Evolutionary conservation across 2,888 invertebrate genomes (phyloP).

Genomic region (Meta bourneti): DNA sequence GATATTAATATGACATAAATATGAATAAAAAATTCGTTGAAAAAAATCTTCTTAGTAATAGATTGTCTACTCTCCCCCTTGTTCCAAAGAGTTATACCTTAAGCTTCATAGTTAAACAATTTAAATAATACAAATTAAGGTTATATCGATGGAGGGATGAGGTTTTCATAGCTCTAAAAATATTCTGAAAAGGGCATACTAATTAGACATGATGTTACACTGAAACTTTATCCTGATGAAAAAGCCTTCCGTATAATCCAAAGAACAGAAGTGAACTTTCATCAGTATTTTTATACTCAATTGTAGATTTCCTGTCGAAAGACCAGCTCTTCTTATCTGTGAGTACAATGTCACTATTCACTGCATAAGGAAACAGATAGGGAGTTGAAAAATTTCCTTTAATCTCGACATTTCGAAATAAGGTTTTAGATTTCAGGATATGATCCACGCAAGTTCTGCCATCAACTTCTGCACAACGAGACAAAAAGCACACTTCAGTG

Average conservation of each 20-base stretch:
- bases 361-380: conserved; percentile 23
- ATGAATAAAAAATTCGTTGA: no score
- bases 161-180: no score
- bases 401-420: conserved; percentile 13
- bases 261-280: not conserved
- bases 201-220: not conserved
- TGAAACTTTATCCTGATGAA: conserved; percentile 16
- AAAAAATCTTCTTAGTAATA: no score
- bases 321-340: conserved; percentile 10
- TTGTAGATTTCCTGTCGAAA: not conserved
- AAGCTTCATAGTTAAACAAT: no score
- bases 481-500: conserved; percentile 15
- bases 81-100: no score
- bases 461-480: not conserved
- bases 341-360: conserved; percentile 11
- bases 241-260: conserved; percentile 17
- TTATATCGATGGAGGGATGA: no score
- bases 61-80: no score
- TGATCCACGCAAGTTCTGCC: not conserved
- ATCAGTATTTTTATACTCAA: not conserved
- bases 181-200: not conserved
- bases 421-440: not conserved
- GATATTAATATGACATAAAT: no score
- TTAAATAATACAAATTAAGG: no score
- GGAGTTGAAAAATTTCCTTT: conserved; percentile 19